Conservation (phyloP, 1,140 invertebrate genomes). For the Drosophila teissieri region DNA sequence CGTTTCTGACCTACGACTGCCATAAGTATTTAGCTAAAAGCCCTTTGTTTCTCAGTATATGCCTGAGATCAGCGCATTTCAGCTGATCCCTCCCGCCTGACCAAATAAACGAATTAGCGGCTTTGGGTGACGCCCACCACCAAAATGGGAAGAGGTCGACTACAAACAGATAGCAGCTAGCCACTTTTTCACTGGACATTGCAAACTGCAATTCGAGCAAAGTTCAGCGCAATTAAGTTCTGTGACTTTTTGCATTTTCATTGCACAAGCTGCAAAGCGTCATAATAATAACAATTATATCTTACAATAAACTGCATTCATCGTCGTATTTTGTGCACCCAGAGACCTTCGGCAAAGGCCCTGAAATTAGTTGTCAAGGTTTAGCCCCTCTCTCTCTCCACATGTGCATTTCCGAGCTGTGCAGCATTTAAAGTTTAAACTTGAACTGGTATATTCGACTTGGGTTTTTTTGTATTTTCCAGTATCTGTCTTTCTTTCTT, state of each 20-base stretch:
- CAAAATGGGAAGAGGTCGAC: slow-evolving; percentile 60
- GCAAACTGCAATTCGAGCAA: slow-evolving; percentile 56
- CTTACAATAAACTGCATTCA: slow-evolving; percentile 66
- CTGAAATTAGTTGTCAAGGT: slow-evolving; percentile 81
- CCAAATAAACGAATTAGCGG: slow-evolving; percentile 10
- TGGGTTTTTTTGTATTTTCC: slow-evolving; percentile 56
- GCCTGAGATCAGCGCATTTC: slow-evolving; percentile 28
- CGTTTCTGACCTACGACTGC: slow-evolving; percentile 21
- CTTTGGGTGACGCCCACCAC: slow-evolving; percentile 6
- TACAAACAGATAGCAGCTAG: slow-evolving; percentile 29
- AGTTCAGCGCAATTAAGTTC: slow-evolving; percentile 71
- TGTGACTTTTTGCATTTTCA: slow-evolving; percentile 62
- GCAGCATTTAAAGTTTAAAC: slow-evolving; percentile 63
- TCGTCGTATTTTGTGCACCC: slow-evolving; percentile 67
- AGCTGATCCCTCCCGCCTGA: neutral
- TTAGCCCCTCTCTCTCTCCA: slow-evolving; percentile 13
- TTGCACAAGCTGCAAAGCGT: slow-evolving; percentile 42
- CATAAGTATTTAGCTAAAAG: slow-evolving; percentile 13
- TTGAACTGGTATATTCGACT: slow-evolving; percentile 74
- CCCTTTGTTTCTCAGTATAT: neutral
- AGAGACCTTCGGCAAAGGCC: slow-evolving; percentile 68
- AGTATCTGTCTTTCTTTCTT: slow-evolving; percentile 25
- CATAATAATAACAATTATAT: slow-evolving; percentile 57
- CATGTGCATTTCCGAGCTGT: slow-evolving; percentile 69
- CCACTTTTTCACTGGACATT: slow-evolving; percentile 11